Evolutionary conservation across 2,113 vertebrate genomes (phyloP).

Genomic region (Malurus melanocephalus): DNA sequence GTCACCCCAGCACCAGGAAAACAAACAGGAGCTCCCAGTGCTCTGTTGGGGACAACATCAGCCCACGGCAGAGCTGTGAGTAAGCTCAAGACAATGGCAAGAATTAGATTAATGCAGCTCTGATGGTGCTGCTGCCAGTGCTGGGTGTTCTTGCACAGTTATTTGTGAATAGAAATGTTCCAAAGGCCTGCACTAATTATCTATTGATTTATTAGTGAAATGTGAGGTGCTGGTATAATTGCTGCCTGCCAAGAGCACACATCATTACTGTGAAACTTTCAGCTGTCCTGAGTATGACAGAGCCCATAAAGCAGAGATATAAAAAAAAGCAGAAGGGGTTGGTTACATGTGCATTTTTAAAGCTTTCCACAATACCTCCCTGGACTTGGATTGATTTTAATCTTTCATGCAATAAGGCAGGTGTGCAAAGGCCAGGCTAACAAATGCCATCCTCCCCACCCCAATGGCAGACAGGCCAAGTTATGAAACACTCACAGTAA

Average conservation of each 20-base stretch:
- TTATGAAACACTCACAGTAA: background rate
- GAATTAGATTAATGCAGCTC: background rate
- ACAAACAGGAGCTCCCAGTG: background rate
- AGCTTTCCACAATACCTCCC: background rate
- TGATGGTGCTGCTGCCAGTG: background rate
- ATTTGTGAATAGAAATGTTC: background rate
- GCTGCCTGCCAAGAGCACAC: background rate
- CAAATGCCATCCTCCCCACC: background rate
- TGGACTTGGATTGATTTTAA: background rate
- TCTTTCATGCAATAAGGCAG: background rate
- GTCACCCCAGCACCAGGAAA: background rate
- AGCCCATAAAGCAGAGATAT: background rate
- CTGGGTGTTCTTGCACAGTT: rapidly evolving
- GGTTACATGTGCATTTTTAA: background rate
- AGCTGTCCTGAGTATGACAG: background rate
- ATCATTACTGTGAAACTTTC: background rate
- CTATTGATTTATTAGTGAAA: background rate
- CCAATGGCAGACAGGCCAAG: background rate
- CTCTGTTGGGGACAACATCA: background rate
- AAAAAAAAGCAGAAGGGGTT: background rate
- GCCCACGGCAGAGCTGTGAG: background rate
- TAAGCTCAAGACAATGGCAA: background rate
- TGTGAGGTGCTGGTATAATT: background rate
- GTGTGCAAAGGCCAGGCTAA: background rate
- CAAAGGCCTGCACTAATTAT: background rate